These are phyloP conservation scores for Entomobrya proxima DNA, from an alignment of 2,888 invertebrate genomes.

Conservation along the genomic window DNA sequence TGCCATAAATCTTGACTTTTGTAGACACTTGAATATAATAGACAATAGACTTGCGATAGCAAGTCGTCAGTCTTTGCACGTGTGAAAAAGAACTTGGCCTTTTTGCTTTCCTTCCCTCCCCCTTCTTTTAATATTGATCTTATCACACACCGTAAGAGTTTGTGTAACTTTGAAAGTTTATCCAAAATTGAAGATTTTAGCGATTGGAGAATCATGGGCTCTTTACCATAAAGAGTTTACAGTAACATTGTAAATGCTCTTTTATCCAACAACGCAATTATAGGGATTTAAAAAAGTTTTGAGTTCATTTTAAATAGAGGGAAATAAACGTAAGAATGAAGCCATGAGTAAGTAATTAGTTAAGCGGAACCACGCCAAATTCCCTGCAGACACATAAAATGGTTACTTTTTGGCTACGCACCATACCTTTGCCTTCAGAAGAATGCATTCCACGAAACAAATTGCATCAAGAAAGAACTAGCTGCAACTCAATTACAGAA, in stretches of 20 bases:
- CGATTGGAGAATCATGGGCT: constrained; percentile 12
- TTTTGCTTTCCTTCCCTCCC: not conserved
- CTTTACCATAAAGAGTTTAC: not conserved
- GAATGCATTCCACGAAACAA: constrained; percentile 2
- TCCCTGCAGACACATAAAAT: constrained; percentile 35
- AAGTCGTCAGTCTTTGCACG: constrained; percentile 29
- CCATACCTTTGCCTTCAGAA: not conserved
- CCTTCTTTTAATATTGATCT: not conserved
- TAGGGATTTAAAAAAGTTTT: not conserved
- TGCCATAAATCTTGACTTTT: constrained; percentile 42
- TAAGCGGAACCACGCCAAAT: constrained; percentile 47
- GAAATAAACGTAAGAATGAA: constrained; percentile 3
- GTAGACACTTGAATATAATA: constrained; percentile 17
- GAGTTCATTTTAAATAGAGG: not conserved
- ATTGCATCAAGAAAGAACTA: not conserved
- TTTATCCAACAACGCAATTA: not conserved
- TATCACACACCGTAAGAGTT: constrained; percentile 16
- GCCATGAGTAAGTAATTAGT: constrained; percentile 51
- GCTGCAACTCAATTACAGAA: not conserved
- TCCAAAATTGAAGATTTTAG: constrained; percentile 28
- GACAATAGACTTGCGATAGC: not conserved
- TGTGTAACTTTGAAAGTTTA: not conserved
- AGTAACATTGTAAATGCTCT: not conserved
- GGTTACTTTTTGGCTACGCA: constrained; percentile 7
- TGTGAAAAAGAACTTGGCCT: constrained; percentile 34